Conservation (phyloP, 2,888 invertebrate genomes). For the Periphyllus acericola region DNA sequence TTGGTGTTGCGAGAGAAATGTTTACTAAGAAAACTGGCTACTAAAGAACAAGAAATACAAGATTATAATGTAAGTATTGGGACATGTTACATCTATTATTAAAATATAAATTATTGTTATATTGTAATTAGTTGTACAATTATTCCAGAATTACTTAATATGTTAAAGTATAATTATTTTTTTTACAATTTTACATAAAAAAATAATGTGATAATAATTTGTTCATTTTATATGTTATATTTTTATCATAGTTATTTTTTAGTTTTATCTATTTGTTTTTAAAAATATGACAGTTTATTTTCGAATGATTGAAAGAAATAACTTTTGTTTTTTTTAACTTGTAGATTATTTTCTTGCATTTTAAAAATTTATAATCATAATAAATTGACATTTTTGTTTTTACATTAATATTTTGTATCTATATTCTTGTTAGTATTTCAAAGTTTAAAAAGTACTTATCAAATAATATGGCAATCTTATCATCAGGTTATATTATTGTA, state of each 20-base stretch:
- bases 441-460: background rate
- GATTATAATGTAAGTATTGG: constrained; percentile 86
- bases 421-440: background rate
- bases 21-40: constrained; percentile 88
- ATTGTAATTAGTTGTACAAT: too few relatives aligned
- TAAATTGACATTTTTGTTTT: background rate
- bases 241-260: background rate
- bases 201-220: too few relatives aligned
- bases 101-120: too few relatives aligned
- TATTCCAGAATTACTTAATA: background rate
- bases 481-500: background rate
- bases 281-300: too few relatives aligned
- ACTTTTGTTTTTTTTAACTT: background rate
- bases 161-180: background rate
- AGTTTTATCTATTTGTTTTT: background rate
- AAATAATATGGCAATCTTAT: background rate
- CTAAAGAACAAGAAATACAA: constrained; percentile 96
- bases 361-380: background rate
- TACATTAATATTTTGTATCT: too few relatives aligned
- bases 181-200: too few relatives aligned
- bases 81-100: background rate
- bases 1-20: constrained; percentile 82
- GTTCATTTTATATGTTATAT: too few relatives aligned
- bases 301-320: too few relatives aligned
- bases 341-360: background rate